These are phyloP conservation scores for Euura lappo DNA, from an alignment of 1,140 invertebrate genomes.

Conservation along the genomic window DNA sequence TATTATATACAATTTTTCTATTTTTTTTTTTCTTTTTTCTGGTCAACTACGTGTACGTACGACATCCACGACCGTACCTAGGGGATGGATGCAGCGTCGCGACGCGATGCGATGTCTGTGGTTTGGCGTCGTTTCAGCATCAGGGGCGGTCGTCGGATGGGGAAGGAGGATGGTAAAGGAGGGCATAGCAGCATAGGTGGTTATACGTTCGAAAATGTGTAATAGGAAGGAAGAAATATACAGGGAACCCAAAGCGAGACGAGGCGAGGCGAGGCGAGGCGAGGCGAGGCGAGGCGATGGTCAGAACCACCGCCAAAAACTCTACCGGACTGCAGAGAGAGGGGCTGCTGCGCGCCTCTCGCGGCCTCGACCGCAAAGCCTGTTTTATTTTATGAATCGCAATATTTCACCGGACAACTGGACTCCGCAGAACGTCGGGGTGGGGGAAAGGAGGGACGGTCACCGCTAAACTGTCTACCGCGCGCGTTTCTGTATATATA, in stretches of 20 bases:
- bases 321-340: neutral
- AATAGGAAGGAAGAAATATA: no score
- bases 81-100: neutral
- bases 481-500: neutral
- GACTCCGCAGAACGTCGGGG: constrained; percentile 18
- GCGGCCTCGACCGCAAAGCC: constrained; percentile 51
- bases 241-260: no score
- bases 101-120: constrained; percentile 42
- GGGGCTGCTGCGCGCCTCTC: neutral
- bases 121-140: constrained; percentile 53
- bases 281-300: neutral
- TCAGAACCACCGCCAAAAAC: neutral
- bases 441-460: constrained; percentile 39
- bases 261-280: neutral
- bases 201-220: no score
- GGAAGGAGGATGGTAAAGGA: constrained; percentile 32
- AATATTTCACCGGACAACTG: constrained; percentile 62
- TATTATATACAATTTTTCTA: no score
- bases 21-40: no score
- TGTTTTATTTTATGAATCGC: constrained; percentile 64
- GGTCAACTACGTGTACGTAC: no score
- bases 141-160: constrained; percentile 33
- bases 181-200: constrained; percentile 23
- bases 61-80: neutral
- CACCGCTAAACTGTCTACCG: constrained; percentile 58